Conservation (phyloP, 2,888 invertebrate species). For the Caenorhabditis sp. region DNA sequence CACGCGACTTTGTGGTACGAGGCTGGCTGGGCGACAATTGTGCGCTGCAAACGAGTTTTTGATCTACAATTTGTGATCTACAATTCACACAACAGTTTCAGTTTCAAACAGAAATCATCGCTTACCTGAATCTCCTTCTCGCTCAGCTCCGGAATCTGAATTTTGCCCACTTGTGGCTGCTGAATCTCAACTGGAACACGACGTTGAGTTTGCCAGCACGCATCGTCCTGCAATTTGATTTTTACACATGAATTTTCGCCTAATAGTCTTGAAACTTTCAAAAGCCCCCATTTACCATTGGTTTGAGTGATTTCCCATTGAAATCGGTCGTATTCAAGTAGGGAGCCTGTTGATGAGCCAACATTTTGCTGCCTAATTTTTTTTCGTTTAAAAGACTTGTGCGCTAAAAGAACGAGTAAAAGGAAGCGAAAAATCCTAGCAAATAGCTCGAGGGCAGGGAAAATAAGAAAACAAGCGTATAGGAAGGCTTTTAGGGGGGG, state of each 20-base stretch:
- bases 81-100: too few species aligned
- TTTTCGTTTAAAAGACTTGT: too few species aligned
- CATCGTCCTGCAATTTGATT: conserved; percentile 64
- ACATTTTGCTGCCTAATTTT: conserved; percentile 31
- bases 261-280: neutral
- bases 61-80: neutral
- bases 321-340: conserved; percentile 45
- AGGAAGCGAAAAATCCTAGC: neutral
- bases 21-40: conserved; percentile 74
- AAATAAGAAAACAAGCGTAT: too few species aligned
- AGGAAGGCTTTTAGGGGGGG: too few species aligned
- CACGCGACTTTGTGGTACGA: conserved; percentile 71
- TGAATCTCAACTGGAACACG: conserved; percentile 64
- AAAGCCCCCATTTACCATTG: conserved; percentile 28
- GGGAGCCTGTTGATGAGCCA: conserved; percentile 53
- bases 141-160: conserved; percentile 66
- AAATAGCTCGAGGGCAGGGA: neutral
- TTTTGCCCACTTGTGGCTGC: conserved; percentile 70
- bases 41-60: conserved; percentile 61
- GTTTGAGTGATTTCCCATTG: conserved; percentile 32
- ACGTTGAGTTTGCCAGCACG: conserved; percentile 71
- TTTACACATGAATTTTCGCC: neutral
- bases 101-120: neutral
- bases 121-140: conserved; percentile 65
- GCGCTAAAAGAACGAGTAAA: neutral